Base-by-base conservation (phyloP, 2,797 vertebrate genomes). In the Falco biarmicus region DNA sequence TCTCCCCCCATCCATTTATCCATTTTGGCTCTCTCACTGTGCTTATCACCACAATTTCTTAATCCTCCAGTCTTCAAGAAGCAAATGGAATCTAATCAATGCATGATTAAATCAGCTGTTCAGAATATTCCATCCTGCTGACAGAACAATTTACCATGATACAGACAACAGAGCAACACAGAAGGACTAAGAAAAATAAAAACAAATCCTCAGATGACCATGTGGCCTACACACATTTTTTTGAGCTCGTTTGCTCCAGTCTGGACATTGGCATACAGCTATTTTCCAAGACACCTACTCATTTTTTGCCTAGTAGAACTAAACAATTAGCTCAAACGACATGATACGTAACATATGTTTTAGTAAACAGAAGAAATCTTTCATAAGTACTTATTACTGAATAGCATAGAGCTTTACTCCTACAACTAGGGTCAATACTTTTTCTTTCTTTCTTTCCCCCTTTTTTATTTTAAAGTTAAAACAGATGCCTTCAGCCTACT, bases 171-270 rank as follows among this genome's bases (percentile, higher is more conserved):
- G 68, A 78, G 60, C 57, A 80, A 92, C 61, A 77, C 0, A 87
- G 74, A 85, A 86, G 9, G 39, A 79, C 21, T 57, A 64, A 65
- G 21, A 76, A 92, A 73, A 80, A 92, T 18, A 60, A 86, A 93
- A 84, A 25, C 78, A 91, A 89, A 90, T 34, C 50, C 87, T 90
- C 75, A 93, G 68, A 94, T 96, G 86, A 90, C 79, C 70, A 13
- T 69, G 28, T 83, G 79, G 96, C 97, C 97, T 95, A 96, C 96
- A 87, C 95, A 95, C 95, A 97, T 97, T 96, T 97, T 97, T 97
- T 39, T 39, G 76, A 96, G 96, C 96, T 90, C 70, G 93, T 43
- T 94, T 79, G 53, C 34, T 94, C 57, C 31, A 41, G 20, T 45
- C 70, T 59, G 65, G 53, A 48, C 63, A 63, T 19, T 51, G 48